Evolutionary conservation across 2,888 invertebrate genomes (phyloP), one percentile per base, ranked within the genome.

Genomic region (Dione juno): DNA sequence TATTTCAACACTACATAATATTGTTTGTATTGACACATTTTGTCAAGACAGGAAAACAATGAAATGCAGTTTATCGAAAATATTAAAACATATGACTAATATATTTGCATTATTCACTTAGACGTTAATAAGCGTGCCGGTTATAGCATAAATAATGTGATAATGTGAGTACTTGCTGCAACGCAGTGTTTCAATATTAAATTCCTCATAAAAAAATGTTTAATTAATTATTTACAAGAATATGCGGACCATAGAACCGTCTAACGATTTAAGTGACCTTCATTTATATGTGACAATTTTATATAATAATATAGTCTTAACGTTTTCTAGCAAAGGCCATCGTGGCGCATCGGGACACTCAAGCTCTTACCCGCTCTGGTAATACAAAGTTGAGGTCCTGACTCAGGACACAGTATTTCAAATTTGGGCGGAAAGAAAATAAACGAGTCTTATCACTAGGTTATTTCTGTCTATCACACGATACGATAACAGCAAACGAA

Each of bases 101-200:
- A 45, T 50, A 58, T 68, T 53, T 68, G 61, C 67, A 68, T 68
- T 68, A 43, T 50, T 53, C 64, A 52, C 45, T 59, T 61, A 43
- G 53, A 61, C 67, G 61, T 67, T 50, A 53, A 53, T 61, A 61
- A 43, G 19, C 52, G 50, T 43, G 48, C 50, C 48, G 48, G 35
- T 50, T 48, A 14, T 19, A 50, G 64, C 35, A 50, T 50, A 37
- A 37, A 64, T 64, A 64, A 64, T 50, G 10, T 45, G 19, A 64
- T 64, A 64, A 37, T 37, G 37, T 50, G 28, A n/a, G 43, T 7
- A 28, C 43, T 45, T 43, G 28, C 43, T 43, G 28, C 59, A 61
- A 28, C 21, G 43, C 59, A 45, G 10, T 45, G 28, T 61, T 28
- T 28, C 28, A 43, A 45, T 61, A 61, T 61, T 45, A 28, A 45